phyloP scores from a whole-genome alignment of 2,797 vertebrate species.

The Danionella dracula region DNA sequence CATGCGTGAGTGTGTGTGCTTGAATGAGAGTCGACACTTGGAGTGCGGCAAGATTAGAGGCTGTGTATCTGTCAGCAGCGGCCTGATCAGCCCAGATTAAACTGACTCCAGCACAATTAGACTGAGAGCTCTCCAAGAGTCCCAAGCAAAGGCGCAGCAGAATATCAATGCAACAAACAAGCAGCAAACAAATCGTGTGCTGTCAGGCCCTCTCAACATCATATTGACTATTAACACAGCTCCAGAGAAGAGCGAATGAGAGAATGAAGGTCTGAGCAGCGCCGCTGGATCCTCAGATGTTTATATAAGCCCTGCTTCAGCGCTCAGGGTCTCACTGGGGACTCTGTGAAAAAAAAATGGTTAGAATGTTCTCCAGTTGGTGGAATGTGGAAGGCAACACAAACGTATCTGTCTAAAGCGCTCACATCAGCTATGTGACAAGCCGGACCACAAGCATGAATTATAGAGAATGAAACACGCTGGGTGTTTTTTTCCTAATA shows the following conservation, averaged over 20 bases:
- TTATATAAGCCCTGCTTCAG: slow-evolving; percentile 30
- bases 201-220: slow-evolving; percentile 61
- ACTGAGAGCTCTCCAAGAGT: slow-evolving; percentile 43
- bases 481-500: slow-evolving; percentile 45
- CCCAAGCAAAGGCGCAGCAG: slow-evolving; percentile 43
- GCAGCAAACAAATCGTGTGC: slow-evolving; percentile 56
- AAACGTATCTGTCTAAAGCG: slow-evolving; percentile 47
- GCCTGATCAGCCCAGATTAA: slow-evolving; percentile 58
- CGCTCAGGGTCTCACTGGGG: slow-evolving; percentile 15
- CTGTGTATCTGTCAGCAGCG: slow-evolving; percentile 57
- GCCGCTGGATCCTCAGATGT: slow-evolving; percentile 15
- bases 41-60: slow-evolving; percentile 59
- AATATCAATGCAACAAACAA: slow-evolving; percentile 45
- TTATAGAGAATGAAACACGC: slow-evolving; percentile 54
- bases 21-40: slow-evolving; percentile 64
- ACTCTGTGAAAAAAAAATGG: slow-evolving; percentile 14
- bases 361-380: slow-evolving; percentile 1
- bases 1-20: slow-evolving; percentile 47
- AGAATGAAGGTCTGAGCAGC: background rate
- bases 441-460: slow-evolving; percentile 47
- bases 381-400: slow-evolving; percentile 30
- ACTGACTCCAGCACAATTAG: slow-evolving; percentile 65
- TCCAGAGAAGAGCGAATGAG: background rate
- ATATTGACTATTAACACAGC: slow-evolving; percentile 28
- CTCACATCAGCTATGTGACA: slow-evolving; percentile 53